Base-by-base conservation (phyloP, 2,888 invertebrate genomes). In the Phyllotreta cruciferae region DNA sequence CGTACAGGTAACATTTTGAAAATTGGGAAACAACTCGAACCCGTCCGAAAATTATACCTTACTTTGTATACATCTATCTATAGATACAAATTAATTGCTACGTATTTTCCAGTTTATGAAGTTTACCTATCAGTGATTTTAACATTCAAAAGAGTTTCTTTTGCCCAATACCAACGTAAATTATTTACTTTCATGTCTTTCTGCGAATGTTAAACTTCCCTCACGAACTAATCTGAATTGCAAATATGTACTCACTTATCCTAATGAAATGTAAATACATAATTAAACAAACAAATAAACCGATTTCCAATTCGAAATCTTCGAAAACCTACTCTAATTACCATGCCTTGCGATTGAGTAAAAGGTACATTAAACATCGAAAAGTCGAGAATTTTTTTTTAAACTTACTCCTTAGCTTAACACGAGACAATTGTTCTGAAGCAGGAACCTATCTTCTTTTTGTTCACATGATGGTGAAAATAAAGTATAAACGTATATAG, bases 401-500 rank as follows among this genome's bases (percentile, higher is more conserved):
- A n/a, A 44, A 44, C 7, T 44, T 47, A 47, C 11, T 47, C 47
- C 3, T 47, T 47, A 9, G 13, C 8, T 10, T 36, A 49, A 44
- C 14, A 9, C 45, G 8, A 56, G 56, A 13, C 45, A 44, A 56
- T 45, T 56, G 3, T 3, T 56, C 9, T 42, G 35, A 44, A 24
- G 24, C 24, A 24, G 24, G 4, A 56, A 45, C 8, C 49, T 41
- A 47, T 10, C 6, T n/a, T 37, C 13, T 35, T 58, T 58, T 58
- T 45, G 58, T 58, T 55, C 58, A 53, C 44, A 63, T 54, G 36
- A n/a, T 35, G 39, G 49, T 42, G 56, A 56, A 41, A 55, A 57
- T 61, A 41, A 62, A 52, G 60, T 60, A 47, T 62, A 50, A 56
- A 50, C 47, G 42, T 66, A n/a, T n/a, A n/a, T n/a, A n/a, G n/a